Base-by-base conservation (phyloP, 2,888 invertebrate genomes). In the Gari tellinella region DNA sequence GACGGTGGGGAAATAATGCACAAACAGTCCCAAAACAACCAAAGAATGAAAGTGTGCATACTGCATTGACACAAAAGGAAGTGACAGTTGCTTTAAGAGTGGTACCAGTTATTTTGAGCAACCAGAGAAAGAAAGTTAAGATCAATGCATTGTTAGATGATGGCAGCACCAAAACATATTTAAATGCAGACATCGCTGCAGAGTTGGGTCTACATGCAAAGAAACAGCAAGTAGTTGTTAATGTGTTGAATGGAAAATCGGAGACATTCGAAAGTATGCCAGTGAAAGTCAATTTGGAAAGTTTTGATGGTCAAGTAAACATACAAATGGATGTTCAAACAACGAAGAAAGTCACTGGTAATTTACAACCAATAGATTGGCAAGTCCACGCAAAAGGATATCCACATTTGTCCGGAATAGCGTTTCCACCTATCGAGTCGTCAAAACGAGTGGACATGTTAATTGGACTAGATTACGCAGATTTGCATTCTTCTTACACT, bases 91-190 rank as follows among this genome's bases (percentile, higher is more conserved):
- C 37, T 14, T 53, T 41, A 25, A 21, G 65, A 43, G 12, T 53
- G 48, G 61, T 48, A n/a, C 38, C 43, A 25, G 69, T 73, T 14
- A 60, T 68, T 41, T 56, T 46, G 21, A 53, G 38, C 21, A 64
- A 57, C 14, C 23, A 48, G 14, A 23, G 40, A 8, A 37, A 40
- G 26, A 38, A 41, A 49, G 37, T 66, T 15, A 40, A 45, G 25
- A 51, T 74, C 2, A 80, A 80, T 51, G 78, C 80, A 8, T 19
- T 78, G 37, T 41, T 80, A 15, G 77, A 72, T 62, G 80, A 80
- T 63, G 80, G 66, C 1, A 80, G 77, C 31, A 78, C 77, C 12
- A 64, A 67, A 38, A 75, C 78, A 17, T 78, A 76, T 49, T 40
- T 78, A 3, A 75, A 78, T 55, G 26, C 43, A 2, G 72, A 74